Conservation (phyloP, 2,113 vertebrate genomes). For the Scopus umbretta region DNA sequence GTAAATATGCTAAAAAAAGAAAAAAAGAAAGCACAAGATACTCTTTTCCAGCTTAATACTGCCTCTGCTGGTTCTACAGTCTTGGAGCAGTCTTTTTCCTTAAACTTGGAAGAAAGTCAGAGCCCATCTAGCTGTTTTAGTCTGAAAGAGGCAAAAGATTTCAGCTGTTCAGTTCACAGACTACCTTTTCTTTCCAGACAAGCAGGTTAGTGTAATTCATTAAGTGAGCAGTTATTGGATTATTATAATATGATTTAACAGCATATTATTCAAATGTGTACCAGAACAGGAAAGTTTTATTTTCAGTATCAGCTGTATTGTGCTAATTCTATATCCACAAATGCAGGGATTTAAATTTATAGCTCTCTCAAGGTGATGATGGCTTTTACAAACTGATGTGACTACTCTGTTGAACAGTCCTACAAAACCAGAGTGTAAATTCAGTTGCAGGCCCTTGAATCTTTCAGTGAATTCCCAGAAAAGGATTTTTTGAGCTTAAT, state of each 20-base stretch:
- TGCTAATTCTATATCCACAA: neutral
- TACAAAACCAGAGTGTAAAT: neutral
- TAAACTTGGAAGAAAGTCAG: neutral
- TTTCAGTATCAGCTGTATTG: neutral
- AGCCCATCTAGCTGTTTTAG: neutral
- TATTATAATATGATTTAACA: neutral
- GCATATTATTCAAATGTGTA: neutral
- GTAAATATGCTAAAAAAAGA: slow-evolving; percentile 90
- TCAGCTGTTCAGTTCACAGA: neutral
- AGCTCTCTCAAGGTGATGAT: neutral
- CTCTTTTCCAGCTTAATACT: slow-evolving; percentile 37
- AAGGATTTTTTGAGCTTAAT: neutral
- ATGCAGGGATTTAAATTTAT: neutral
- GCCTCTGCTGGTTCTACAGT: neutral
- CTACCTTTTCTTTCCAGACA: slow-evolving; percentile 10
- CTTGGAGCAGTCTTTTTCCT: neutral
- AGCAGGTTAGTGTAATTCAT: slow-evolving; percentile 63
- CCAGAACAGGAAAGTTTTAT: neutral
- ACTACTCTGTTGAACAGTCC: neutral
- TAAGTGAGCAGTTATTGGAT: neutral
- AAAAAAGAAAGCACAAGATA: slow-evolving; percentile 78
- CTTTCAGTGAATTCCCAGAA: neutral
- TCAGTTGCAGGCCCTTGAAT: neutral
- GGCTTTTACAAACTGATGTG: neutral
- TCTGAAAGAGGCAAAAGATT: neutral